These are phyloP conservation scores for Gambusia affinis DNA, from an alignment of 2,113 vertebrate species.

Conservation along the genomic window DNA sequence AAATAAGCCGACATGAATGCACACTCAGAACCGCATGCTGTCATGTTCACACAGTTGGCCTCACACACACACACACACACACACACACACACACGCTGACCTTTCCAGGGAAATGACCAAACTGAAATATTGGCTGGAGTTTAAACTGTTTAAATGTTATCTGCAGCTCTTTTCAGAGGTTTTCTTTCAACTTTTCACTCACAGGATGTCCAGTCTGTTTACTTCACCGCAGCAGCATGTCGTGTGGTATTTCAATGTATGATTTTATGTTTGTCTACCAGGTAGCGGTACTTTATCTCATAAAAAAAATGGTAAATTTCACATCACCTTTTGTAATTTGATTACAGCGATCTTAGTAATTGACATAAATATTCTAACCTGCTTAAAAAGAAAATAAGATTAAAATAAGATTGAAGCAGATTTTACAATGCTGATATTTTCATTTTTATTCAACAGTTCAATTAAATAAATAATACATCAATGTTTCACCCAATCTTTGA, in stretches of 20 bases:
- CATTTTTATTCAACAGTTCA: background rate
- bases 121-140: constrained; percentile 18
- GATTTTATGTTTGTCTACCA: background rate
- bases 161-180: background rate
- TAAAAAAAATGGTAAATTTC: background rate
- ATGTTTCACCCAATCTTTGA: background rate
- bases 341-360: background rate
- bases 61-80: constrained; percentile 15
- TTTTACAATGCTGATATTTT: background rate
- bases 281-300: background rate
- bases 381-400: too few species aligned
- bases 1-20: constrained; percentile 41
- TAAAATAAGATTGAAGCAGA: too few species aligned
- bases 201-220: background rate
- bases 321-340: background rate
- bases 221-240: background rate
- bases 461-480: background rate
- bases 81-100: constrained; percentile 47
- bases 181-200: background rate
- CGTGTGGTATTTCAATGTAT: too few species aligned
- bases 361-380: too few species aligned
- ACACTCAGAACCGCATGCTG: constrained; percentile 33
- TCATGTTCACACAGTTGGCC: constrained; percentile 26
- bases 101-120: constrained; percentile 37
- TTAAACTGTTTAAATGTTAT: background rate